Evolutionary conservation across 2,797 vertebrate species (phyloP).

Genomic region (Acanthornis magna): DNA sequence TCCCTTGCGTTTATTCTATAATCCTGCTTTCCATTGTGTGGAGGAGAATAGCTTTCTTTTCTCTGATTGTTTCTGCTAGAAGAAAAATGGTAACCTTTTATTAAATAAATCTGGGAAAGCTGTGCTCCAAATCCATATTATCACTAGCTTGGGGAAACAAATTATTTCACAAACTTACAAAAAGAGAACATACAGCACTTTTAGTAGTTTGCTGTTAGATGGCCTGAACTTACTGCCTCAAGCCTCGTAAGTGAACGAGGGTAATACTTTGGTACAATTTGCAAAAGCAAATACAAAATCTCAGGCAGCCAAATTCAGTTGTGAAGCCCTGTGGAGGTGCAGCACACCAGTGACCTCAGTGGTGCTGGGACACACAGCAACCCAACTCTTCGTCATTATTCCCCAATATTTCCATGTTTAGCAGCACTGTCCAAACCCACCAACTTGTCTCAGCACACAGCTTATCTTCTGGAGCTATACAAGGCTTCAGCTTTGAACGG

Average conservation of each 20-base stretch:
- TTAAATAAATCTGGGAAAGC: conserved; percentile 63
- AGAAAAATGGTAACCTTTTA: conserved; percentile 65
- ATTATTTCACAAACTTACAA: conserved; percentile 37
- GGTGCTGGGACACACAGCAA: not conserved
- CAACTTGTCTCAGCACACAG: not conserved
- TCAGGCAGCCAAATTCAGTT: not conserved
- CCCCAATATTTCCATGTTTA: not conserved
- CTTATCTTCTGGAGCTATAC: not conserved
- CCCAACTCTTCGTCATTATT: not conserved
- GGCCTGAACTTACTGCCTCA: not conserved
- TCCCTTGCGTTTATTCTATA: conserved; percentile 55
- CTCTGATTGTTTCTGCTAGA: conserved; percentile 38
- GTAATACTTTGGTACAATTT: not conserved
- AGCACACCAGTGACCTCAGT: not conserved
- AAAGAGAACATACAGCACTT: not conserved
- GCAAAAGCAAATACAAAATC: not conserved
- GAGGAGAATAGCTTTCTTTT: conserved; percentile 49
- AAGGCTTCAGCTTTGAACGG: not conserved
- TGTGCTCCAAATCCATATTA: conserved; percentile 60
- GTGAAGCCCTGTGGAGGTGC: not conserved
- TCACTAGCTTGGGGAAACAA: conserved; percentile 17
- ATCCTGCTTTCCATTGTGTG: conserved; percentile 61
- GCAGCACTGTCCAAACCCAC: not conserved
- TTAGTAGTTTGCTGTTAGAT: not conserved
- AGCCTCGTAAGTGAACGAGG: not conserved